These are phyloP conservation scores for Scaptomyza cyrtandrae DNA, from an alignment of 2,888 invertebrate species.

Conservation along the genomic window DNA sequence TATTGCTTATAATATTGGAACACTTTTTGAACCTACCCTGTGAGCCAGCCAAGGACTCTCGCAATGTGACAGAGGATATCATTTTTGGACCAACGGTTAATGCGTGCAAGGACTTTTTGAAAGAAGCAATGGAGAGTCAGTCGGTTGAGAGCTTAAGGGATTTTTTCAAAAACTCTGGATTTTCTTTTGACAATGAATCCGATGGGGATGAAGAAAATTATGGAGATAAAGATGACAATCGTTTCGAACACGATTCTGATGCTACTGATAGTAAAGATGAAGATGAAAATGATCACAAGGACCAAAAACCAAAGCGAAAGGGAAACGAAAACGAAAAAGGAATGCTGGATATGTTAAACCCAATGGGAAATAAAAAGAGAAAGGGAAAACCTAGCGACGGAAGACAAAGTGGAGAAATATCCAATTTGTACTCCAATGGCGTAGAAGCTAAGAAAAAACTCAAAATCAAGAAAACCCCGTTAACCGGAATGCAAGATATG, in stretches of 20 bases:
- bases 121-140: neutral
- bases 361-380: neutral
- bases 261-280: neutral
- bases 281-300: neutral
- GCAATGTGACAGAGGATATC: neutral
- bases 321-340: too few relatives aligned
- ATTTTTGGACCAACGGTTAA: neutral
- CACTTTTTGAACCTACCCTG: constrained; percentile 36
- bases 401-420: constrained; percentile 9
- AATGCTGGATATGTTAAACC: too few relatives aligned
- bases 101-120: constrained; percentile 27
- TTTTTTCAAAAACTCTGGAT: too few relatives aligned
- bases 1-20: constrained; percentile 35
- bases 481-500: too few relatives aligned
- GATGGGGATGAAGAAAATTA: neutral
- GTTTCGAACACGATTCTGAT: neutral
- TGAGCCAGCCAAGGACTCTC: neutral
- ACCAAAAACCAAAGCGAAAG: too few relatives aligned
- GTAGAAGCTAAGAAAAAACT: neutral
- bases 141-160: too few relatives aligned
- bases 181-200: too few relatives aligned
- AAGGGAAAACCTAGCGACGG: neutral
- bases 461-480: neutral
- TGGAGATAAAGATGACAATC: neutral
- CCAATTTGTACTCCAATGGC: neutral